Conservation (phyloP, 2,888 invertebrate species). For the Nudaria mundana region DNA sequence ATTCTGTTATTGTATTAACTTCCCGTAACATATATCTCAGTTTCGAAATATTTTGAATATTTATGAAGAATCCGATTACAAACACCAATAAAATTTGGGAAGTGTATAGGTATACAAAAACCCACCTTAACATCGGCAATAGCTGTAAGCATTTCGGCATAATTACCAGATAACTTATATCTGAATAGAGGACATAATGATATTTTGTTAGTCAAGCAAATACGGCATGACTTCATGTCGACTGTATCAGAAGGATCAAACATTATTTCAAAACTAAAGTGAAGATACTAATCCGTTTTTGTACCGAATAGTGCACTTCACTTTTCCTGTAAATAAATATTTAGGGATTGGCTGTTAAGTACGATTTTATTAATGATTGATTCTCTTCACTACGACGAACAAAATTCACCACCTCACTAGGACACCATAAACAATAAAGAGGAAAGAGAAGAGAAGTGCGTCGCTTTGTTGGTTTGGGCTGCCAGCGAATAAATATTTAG, state of each 20-base stretch:
- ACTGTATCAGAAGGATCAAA: constrained; percentile 46
- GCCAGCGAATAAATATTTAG: constrained; percentile 1
- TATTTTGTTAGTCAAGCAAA: constrained; percentile 68
- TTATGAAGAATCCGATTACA: too few relatives aligned
- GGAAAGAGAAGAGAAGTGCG: constrained; percentile 19
- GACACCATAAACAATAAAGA: constrained; percentile 30
- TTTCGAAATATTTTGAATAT: too few relatives aligned
- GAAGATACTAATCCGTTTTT: constrained; percentile 42
- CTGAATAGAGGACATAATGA: constrained; percentile 70
- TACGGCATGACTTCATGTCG: constrained; percentile 68
- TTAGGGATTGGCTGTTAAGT: constrained; percentile 26
- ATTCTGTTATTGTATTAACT: too few relatives aligned
- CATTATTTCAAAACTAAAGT: constrained; percentile 53
- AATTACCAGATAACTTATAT: constrained; percentile 74
- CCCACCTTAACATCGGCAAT: constrained; percentile 75
- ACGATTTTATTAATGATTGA: constrained; percentile 20
- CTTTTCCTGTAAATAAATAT: constrained; percentile 27
- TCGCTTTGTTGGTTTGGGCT: constrained; percentile 3
- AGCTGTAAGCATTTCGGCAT: constrained; percentile 77
- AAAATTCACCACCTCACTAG: constrained; percentile 36
- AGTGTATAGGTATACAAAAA: too few relatives aligned
- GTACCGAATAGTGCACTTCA: constrained; percentile 39
- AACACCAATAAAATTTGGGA: too few relatives aligned
- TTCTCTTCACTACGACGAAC: too few relatives aligned
- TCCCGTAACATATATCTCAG: too few relatives aligned